Conservation (phyloP, 2,888 invertebrate genomes). For the Cheilosia soror region DNA sequence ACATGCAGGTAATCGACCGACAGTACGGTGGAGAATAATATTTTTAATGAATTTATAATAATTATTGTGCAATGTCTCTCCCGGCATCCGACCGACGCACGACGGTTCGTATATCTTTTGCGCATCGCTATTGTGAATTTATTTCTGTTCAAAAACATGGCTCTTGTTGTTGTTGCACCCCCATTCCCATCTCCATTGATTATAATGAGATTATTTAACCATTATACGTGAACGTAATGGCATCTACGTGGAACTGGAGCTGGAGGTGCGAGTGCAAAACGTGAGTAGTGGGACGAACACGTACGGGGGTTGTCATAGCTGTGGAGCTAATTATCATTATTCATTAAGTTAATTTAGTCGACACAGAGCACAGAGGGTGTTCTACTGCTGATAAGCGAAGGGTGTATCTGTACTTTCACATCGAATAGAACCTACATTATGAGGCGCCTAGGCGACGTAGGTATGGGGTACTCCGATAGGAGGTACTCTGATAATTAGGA, state of each 20-base stretch:
- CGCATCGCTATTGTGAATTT: slow-evolving; percentile 45
- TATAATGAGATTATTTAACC: slow-evolving; percentile 73
- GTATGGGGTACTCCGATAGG: neutral
- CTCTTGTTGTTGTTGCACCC: slow-evolving; percentile 5
- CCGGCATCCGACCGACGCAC: slow-evolving; percentile 22
- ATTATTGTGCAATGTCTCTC: slow-evolving; percentile 48
- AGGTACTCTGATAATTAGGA: slow-evolving; percentile 70
- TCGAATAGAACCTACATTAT: neutral
- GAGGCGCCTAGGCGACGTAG: slow-evolving; percentile 1
- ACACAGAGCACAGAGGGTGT: slow-evolving; percentile 70
- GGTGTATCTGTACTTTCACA: slow-evolving; percentile 16
- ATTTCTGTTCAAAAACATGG: slow-evolving; percentile 40
- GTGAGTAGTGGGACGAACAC: slow-evolving; percentile 59
- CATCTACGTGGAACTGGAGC: slow-evolving; percentile 16
- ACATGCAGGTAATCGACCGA: slow-evolving; percentile 13
- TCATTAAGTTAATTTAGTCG: slow-evolving; percentile 74
- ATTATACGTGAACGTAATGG: slow-evolving; percentile 67
- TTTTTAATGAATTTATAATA: slow-evolving; percentile 70
- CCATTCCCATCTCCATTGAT: slow-evolving; percentile 22
- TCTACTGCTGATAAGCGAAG: slow-evolving; percentile 61
- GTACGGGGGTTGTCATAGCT: slow-evolving; percentile 68
- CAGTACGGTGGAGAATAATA: slow-evolving; percentile 33
- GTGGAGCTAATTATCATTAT: slow-evolving; percentile 71
- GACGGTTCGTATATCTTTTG: slow-evolving; percentile 30
- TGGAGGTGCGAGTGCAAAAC: slow-evolving; percentile 24